Percentiles rank a stretch among this genome's conserved stretches.
phyloP scores from a whole-genome alignment of 1,140 invertebrate genomes.

The Helicoverpa armigera region DNA sequence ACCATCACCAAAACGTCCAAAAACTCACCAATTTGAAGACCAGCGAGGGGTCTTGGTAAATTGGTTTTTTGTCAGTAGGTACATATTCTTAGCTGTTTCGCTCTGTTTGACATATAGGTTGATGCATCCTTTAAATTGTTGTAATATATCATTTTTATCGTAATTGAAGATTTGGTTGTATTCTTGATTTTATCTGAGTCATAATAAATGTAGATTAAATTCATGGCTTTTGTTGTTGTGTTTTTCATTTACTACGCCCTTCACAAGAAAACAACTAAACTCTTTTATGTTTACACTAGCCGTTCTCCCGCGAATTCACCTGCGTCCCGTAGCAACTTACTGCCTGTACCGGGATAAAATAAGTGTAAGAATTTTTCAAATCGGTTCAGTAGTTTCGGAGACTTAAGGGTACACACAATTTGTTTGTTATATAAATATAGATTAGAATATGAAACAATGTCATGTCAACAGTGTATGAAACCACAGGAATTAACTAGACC shows the following conservation, averaged over 20 bases:
- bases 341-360: no score
- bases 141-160: constrained; percentile 44
- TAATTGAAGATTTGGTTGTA: constrained; percentile 25
- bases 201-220: not conserved
- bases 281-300: no score
- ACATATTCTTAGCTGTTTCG: constrained; percentile 59
- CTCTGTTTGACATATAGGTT: constrained; percentile 64
- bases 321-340: no score
- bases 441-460: no score
- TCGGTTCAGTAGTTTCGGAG: no score
- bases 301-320: no score
- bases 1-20: not conserved
- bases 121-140: constrained; percentile 59
- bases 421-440: no score
- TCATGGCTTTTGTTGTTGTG: not conserved
- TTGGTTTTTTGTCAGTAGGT: constrained; percentile 46
- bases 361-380: no score
- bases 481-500: no score
- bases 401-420: no score
- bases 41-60: constrained; percentile 35
- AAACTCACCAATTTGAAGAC: not conserved
- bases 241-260: not conserved
- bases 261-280: no score
- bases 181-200: constrained; percentile 24
- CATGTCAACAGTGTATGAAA: no score